These are phyloP conservation scores for Junonia oenone DNA, from an alignment of 2,888 invertebrate genomes.

Conservation along the genomic window DNA sequence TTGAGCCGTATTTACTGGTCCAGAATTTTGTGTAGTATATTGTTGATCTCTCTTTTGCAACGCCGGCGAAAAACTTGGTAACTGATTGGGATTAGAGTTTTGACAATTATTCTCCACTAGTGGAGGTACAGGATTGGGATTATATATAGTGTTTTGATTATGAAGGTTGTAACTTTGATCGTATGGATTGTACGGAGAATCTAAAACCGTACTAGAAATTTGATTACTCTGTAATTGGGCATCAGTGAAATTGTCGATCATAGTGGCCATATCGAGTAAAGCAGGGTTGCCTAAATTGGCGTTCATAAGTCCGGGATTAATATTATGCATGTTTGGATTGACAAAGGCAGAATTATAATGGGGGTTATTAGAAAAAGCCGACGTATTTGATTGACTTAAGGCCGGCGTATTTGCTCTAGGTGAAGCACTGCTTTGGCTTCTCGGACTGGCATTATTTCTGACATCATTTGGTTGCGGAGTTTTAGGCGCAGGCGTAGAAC, in stretches of 20 bases:
- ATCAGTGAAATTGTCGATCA: slow-evolving; percentile 88
- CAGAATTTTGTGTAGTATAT: slow-evolving; percentile 40
- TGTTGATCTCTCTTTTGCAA: slow-evolving; percentile 64
- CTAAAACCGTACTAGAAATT: slow-evolving; percentile 90
- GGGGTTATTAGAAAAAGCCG: slow-evolving; percentile 57
- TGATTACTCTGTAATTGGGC: slow-evolving; percentile 91
- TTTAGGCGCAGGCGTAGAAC: slow-evolving; percentile 57
- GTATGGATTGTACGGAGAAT: slow-evolving; percentile 82
- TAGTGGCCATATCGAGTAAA: slow-evolving; percentile 85
- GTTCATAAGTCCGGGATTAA: slow-evolving; percentile 66
- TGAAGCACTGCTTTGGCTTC: slow-evolving; percentile 78
- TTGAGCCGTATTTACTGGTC: slow-evolving; percentile 43
- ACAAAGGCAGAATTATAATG: slow-evolving; percentile 70
- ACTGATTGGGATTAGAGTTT: slow-evolving; percentile 60
- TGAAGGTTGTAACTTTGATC: slow-evolving; percentile 83
- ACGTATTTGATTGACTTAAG: slow-evolving; percentile 57
- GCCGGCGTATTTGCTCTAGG: slow-evolving; percentile 71
- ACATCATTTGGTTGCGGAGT: slow-evolving; percentile 61
- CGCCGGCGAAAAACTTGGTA: slow-evolving; percentile 65
- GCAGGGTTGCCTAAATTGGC: slow-evolving; percentile 75
- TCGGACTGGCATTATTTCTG: slow-evolving; percentile 64
- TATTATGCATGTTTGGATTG: slow-evolving; percentile 68
- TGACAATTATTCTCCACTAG: slow-evolving; percentile 68
- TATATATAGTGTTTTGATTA: slow-evolving; percentile 81
- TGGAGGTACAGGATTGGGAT: slow-evolving; percentile 76